Percentiles rank a stretch among this genome's conserved stretches.
Evolutionary conservation across 2,797 vertebrate genomes (phyloP).

Genomic region (Rousettus madagascariensis): DNA sequence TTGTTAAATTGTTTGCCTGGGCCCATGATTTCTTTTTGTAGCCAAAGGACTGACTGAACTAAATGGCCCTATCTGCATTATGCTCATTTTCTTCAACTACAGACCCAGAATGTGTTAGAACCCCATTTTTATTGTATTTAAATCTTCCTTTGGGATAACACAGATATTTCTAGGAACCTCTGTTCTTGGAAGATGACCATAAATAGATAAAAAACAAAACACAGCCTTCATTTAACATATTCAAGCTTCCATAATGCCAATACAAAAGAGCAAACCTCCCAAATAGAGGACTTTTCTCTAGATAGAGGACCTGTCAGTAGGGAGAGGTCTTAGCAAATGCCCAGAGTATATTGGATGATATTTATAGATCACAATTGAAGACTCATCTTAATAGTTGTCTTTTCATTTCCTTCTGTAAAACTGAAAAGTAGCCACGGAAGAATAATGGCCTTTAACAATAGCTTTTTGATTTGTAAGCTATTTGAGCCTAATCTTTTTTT

Average conservation of each 20-base stretch:
- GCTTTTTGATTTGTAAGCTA: conserved; percentile 43
- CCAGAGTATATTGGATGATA: not conserved
- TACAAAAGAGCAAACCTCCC: not conserved
- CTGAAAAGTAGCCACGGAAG: not conserved
- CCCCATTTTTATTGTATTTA: not conserved
- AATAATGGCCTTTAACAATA: conserved; percentile 59
- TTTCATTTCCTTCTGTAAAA: conserved; percentile 51
- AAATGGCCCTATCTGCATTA: not conserved
- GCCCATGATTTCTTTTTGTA: not conserved
- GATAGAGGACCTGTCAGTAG: not conserved
- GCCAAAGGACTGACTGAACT: not conserved
- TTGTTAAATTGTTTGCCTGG: not conserved
- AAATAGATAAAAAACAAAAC: conserved; percentile 25
- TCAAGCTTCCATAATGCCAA: not conserved
- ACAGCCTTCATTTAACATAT: not conserved
- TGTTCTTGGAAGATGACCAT: not conserved
- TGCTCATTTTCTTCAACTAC: not conserved
- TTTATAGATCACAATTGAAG: conserved; percentile 44
- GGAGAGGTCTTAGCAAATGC: conserved; percentile 1
- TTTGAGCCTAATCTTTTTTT: conserved; percentile 22
- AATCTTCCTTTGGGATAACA: not conserved
- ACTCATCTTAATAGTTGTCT: not conserved
- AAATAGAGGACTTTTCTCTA: not conserved
- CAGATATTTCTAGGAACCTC: not conserved
- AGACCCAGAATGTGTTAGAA: not conserved